phyloP scores from a whole-genome alignment of 2,113 vertebrate species.

The Tretioscincus oriximinensis region DNA sequence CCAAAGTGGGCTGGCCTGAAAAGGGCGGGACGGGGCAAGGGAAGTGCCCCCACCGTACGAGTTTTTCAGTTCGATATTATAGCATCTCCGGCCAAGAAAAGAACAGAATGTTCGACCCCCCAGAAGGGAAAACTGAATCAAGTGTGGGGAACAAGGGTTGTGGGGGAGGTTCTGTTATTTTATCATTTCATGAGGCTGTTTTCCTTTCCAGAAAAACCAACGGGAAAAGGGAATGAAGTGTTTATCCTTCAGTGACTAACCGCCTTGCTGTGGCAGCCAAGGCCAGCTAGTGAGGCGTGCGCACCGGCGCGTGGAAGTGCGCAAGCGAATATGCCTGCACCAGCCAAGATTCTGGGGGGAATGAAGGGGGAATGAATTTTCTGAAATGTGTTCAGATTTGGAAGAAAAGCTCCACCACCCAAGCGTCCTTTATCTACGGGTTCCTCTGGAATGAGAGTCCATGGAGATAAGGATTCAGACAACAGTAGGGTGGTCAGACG shows the following conservation, averaged over 20 bases:
- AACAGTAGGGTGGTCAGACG: not conserved
- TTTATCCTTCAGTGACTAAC: constrained; percentile 9
- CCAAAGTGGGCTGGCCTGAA: too few species aligned
- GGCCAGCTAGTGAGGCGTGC: not conserved
- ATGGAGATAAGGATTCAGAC: not conserved
- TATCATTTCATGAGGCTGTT: not conserved
- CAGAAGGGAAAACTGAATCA: not conserved
- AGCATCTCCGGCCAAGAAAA: not conserved
- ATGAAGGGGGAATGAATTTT: not conserved
- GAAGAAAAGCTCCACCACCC: not conserved
- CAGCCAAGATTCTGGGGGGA: too few species aligned
- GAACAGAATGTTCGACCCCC: not conserved
- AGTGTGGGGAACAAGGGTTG: not conserved
- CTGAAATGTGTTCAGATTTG: not conserved
- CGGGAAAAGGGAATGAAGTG: not conserved
- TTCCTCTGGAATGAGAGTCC: not conserved
- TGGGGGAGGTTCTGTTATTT: not conserved
- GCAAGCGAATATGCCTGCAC: not conserved
- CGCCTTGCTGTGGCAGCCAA: not conserved
- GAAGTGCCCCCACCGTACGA: too few species aligned
- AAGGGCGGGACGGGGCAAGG: too few species aligned
- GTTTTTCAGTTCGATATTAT: too few species aligned
- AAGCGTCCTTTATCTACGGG: not conserved
- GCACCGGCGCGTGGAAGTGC: not conserved
- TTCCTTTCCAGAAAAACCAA: not conserved